Evolutionary conservation across 2,888 invertebrate species (phyloP).

Genomic region (Azorinus chamasolen): DNA sequence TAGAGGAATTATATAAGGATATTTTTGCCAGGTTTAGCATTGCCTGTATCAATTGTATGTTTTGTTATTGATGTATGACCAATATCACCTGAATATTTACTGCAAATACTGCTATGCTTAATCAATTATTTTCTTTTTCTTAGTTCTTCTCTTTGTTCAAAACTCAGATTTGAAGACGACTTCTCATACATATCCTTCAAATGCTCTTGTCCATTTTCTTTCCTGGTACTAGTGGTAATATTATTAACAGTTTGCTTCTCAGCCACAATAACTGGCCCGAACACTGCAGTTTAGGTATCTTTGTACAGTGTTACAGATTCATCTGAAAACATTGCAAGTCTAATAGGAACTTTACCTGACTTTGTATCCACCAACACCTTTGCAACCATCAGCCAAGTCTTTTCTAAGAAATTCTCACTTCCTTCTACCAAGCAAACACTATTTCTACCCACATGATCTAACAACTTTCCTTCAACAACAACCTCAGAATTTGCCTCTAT

Average conservation of each 20-base stretch:
- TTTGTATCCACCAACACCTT: slow-evolving; percentile 26
- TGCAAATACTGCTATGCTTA: slow-evolving; percentile 19
- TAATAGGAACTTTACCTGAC: not conserved
- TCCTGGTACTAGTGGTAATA: too few species aligned
- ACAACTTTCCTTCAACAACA: slow-evolving; percentile 12
- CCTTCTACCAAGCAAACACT: slow-evolving; percentile 16
- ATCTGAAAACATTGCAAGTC: slow-evolving; percentile 21
- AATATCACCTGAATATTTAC: slow-evolving; percentile 23
- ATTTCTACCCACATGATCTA: slow-evolving; percentile 14
- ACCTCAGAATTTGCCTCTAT: slow-evolving; percentile 20
- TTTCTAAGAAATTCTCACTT: slow-evolving; percentile 7
- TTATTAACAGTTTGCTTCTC: too few species aligned
- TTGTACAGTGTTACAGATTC: not conserved
- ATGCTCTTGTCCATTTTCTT: too few species aligned
- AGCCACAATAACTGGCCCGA: slow-evolving; percentile 3
- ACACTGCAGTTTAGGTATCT: slow-evolving; percentile 8
- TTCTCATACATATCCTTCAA: slow-evolving; percentile 24
- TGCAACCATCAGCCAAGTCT: slow-evolving; percentile 33
- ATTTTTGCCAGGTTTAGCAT: slow-evolving; percentile 43
- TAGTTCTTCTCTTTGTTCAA: slow-evolving; percentile 3
- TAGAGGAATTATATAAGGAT: slow-evolving; percentile 32
- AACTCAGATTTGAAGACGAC: slow-evolving; percentile 6
- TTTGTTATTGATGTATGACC: slow-evolving; percentile 18
- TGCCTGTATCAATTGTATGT: too few species aligned
- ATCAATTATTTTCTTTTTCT: slow-evolving; percentile 16